Base-by-base conservation (phyloP, 2,113 vertebrate species). In the Malurus melanocephalus region DNA sequence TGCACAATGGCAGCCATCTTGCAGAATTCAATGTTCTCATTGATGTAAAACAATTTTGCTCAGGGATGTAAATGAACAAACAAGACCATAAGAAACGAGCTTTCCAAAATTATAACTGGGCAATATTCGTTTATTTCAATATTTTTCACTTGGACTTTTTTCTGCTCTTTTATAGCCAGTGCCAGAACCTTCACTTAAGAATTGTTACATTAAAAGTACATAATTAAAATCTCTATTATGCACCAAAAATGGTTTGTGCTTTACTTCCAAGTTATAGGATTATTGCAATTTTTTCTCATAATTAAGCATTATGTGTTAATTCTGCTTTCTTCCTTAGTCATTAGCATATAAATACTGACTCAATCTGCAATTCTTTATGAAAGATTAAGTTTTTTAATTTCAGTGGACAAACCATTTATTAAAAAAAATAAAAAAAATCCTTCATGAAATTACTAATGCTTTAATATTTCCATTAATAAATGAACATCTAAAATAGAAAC, bases 271-370 rank as follows among this genome's bases (percentile, higher is more conserved):
- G 48, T 95, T 93, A 84, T 66, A 86, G 85, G 80, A 96, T 96
- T 96, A 92, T 32, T 89, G 42, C 69, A 74, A n/a, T 90, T 90
- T 93, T 94, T 79, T 33, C 30, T 89, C 87, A 93, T 95, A 96
- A 96, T 96, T 95, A 96, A 95, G 53, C 46, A 92, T 85, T 93
- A 92, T 90, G 94, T 94, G 83, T 71, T 95, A 95, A 96, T 94
- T 96, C 48, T 94, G 45, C 85, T 95, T 94, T 95, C 80, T 94
- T 93, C 80, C 27, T 78, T 87, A 38, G n/a, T 86, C 74, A 95
- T 94, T 95, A 93, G 89, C 85, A 97, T 92, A 88, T 64, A 95
- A 96, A 95, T 93, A 33, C 45, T 87, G 67, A 90, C 87, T 90
- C 52, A 74, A 64, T 90, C 81, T 88, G 65, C 71, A 94, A 78